These are phyloP conservation scores for Lagopus leucura DNA, from an alignment of 2,113 vertebrate species.

Conservation along the genomic window DNA sequence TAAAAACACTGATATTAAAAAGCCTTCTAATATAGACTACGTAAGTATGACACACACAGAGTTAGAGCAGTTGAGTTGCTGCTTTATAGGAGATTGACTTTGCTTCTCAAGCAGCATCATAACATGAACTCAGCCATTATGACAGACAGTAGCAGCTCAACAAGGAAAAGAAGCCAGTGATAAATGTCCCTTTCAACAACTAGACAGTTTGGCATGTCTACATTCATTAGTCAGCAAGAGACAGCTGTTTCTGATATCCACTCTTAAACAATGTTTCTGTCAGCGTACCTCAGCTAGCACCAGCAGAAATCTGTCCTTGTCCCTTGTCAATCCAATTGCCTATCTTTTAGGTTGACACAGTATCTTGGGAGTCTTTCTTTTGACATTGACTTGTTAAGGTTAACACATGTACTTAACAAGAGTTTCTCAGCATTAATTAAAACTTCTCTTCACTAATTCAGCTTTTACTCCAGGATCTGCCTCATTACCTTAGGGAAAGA, in stretches of 20 bases:
- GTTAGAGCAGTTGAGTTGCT: neutral
- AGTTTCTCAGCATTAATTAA: neutral
- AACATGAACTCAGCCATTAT: neutral
- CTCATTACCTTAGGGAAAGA: neutral
- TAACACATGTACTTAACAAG: neutral
- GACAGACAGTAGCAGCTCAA: neutral
- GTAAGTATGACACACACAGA: neutral
- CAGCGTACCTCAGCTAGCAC: neutral
- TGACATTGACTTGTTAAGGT: neutral
- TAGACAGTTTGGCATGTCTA: neutral
- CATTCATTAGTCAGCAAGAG: neutral
- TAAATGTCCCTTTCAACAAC: neutral
- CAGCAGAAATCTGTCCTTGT: neutral
- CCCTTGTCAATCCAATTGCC: neutral
- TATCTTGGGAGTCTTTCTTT: neutral
- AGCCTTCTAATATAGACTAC: neutral
- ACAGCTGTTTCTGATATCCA: neutral
- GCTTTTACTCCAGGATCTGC: neutral
- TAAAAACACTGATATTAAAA: neutral
- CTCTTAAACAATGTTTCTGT: neutral
- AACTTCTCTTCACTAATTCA: neutral
- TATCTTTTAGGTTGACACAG: neutral
- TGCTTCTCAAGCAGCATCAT: neutral
- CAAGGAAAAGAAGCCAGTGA: neutral
- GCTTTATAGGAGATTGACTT: neutral